Evolutionary conservation across 2,888 invertebrate species (phyloP).

Genomic region (Ormyrus rosae): DNA sequence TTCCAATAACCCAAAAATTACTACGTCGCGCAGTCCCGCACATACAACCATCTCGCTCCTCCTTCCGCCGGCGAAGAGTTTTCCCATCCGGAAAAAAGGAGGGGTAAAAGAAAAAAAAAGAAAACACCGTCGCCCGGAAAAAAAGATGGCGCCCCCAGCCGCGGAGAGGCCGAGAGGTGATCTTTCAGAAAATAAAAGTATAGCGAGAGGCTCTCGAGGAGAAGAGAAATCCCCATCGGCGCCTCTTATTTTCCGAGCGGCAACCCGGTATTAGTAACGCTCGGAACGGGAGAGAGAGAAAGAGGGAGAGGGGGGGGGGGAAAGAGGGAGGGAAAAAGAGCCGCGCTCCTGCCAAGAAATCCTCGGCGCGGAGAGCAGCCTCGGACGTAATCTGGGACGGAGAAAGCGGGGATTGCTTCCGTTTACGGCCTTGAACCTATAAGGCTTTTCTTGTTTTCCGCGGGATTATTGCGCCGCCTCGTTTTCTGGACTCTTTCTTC

Average conservation of each 20-base stretch:
- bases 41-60: too few species aligned
- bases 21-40: too few species aligned
- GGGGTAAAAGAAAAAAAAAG: neutral
- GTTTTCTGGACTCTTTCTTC: too few species aligned
- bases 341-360: conserved; percentile 30
- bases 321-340: conserved; percentile 21
- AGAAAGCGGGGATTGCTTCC: conserved; percentile 56
- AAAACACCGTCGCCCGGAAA: too few species aligned
- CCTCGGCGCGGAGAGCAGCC: conserved; percentile 38
- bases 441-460: conserved; percentile 3
- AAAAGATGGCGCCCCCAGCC: too few species aligned
- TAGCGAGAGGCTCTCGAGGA: neutral
- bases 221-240: conserved; percentile 2
- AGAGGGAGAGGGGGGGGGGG: neutral
- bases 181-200: too few species aligned
- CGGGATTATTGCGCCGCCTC: too few species aligned
- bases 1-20: too few species aligned
- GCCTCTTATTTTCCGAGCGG: conserved; percentile 6
- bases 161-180: too few species aligned
- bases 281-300: too few species aligned
- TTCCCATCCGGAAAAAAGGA: neutral
- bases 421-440: conserved; percentile 51
- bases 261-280: neutral
- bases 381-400: conserved; percentile 50
- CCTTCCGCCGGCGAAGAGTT: neutral